Evolutionary conservation across 2,888 invertebrate species (phyloP).

Genomic region (Parnassius smintheus): DNA sequence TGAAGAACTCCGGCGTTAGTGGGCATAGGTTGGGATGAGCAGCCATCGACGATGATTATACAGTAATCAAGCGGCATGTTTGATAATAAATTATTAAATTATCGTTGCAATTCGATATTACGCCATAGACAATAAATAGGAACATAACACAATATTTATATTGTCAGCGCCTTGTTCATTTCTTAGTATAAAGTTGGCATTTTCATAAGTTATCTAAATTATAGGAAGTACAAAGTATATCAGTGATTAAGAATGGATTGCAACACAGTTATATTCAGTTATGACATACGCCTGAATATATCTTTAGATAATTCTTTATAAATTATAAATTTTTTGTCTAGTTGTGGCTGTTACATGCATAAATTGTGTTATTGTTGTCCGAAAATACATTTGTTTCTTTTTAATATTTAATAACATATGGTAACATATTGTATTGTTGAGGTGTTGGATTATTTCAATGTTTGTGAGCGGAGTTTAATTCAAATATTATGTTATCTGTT

Average conservation of each 20-base stretch:
- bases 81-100: background rate
- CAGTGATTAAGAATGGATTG: background rate
- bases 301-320: background rate
- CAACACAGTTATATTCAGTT: background rate
- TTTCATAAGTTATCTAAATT: background rate
- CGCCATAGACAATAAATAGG: background rate
- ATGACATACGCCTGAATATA: conserved; percentile 8
- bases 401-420: conserved; percentile 5
- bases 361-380: background rate
- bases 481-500: conserved; percentile 4
- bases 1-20: too few species aligned
- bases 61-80: too few species aligned
- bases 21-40: too few species aligned
- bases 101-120: background rate
- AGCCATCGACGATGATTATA: too few species aligned
- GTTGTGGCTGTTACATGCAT: background rate
- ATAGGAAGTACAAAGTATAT: too few species aligned
- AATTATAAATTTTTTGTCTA: background rate
- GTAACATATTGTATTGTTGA: conserved; percentile 1
- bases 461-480: conserved; percentile 12
- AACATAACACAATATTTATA: too few species aligned
- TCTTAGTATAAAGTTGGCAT: background rate
- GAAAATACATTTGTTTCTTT: conserved; percentile 9
- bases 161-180: too few species aligned
- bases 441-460: conserved; percentile 19